Conservation (phyloP, 2,888 invertebrate species). For the Micropterix aruncella region DNA sequence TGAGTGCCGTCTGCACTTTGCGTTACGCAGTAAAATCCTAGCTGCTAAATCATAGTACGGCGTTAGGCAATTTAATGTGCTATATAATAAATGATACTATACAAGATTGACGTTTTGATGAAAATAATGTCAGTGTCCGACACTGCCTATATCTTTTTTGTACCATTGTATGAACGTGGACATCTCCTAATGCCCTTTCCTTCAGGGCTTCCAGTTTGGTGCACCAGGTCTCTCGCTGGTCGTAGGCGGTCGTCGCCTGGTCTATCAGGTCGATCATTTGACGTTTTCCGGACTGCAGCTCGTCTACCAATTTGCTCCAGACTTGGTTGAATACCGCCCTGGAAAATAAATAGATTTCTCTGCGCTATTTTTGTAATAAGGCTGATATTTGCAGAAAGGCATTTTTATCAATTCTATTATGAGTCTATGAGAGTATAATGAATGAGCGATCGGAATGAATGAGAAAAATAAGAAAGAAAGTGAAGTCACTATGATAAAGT, state of each 20-base stretch:
- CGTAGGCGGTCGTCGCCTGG: constrained; percentile 77
- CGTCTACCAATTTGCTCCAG: constrained; percentile 64
- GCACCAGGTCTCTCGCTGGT: constrained; percentile 72
- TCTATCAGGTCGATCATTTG: constrained; percentile 78
- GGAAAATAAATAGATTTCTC: constrained; percentile 5
- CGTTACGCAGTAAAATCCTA: too few relatives aligned
- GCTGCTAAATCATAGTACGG: too few relatives aligned
- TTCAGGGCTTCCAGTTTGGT: constrained; percentile 68
- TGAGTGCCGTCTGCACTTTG: too few relatives aligned
- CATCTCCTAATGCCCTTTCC: constrained; percentile 38
- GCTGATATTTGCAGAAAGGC: background rate
- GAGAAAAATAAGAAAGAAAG: too few relatives aligned
- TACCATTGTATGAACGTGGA: background rate
- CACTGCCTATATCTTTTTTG: too few relatives aligned
- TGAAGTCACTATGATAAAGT: too few relatives aligned
- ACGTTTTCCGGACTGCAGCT: constrained; percentile 64
- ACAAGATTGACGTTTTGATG: too few relatives aligned
- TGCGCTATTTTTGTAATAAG: background rate
- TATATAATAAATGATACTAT: too few relatives aligned
- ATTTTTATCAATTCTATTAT: background rate
- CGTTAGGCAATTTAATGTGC: too few relatives aligned
- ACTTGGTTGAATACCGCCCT: constrained; percentile 70
- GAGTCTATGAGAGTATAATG: background rate
- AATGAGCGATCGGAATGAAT: too few relatives aligned
- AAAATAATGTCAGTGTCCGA: too few relatives aligned